These are phyloP conservation scores for Lepidurus arcticus DNA, from an alignment of 1,140 invertebrate genomes.

Conservation along the genomic window DNA sequence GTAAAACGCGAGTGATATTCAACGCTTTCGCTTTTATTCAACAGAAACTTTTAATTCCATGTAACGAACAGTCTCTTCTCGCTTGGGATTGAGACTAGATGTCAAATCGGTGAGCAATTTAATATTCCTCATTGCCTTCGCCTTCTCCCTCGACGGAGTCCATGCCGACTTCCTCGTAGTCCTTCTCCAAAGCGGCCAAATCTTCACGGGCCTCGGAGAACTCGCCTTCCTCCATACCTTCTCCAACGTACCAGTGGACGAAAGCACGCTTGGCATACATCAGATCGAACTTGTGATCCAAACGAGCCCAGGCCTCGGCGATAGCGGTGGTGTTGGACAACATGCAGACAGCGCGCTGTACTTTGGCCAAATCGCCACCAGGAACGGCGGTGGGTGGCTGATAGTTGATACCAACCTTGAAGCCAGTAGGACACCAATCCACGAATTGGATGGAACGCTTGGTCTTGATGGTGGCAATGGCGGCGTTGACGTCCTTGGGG, in stretches of 20 bases:
- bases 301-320: constrained; percentile 64
- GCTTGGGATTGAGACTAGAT: no score
- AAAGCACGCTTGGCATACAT: constrained; percentile 75
- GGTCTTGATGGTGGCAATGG: constrained; percentile 78
- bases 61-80: neutral
- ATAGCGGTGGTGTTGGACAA: constrained; percentile 73
- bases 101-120: neutral
- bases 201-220: constrained; percentile 82
- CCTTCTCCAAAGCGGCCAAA: constrained; percentile 74
- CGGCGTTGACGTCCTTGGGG: constrained; percentile 72
- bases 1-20: neutral
- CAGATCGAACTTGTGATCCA: constrained; percentile 63
- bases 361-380: constrained; percentile 54
- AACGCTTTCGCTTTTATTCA: neutral
- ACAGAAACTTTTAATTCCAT: neutral
- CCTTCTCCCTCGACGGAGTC: constrained; percentile 50
- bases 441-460: constrained; percentile 81
- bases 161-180: constrained; percentile 74
- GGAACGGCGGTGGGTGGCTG: constrained; percentile 56
- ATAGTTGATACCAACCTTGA: constrained; percentile 55
- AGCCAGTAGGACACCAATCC: constrained; percentile 85
- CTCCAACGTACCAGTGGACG: constrained; percentile 76
- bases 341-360: constrained; percentile 56
- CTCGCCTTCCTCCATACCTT: constrained; percentile 80
- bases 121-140: constrained; percentile 43